These are phyloP conservation scores for Tribolium madens DNA, from an alignment of 1,140 invertebrate species.

Conservation along the genomic window DNA sequence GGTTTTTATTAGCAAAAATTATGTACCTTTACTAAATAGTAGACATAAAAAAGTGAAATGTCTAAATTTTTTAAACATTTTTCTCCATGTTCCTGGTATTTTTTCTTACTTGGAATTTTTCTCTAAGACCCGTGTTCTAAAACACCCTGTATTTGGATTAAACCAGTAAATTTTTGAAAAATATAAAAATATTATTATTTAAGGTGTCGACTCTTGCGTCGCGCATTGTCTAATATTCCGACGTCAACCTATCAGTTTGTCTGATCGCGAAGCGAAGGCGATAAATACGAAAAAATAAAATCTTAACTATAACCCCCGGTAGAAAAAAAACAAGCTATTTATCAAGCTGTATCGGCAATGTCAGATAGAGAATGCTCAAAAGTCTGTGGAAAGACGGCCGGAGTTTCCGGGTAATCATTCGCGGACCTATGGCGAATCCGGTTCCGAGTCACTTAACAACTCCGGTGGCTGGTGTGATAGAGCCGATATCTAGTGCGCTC, in stretches of 20 bases:
- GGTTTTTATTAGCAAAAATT: too few species aligned
- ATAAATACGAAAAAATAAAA: slow-evolving; percentile 47
- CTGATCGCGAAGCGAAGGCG: slow-evolving; percentile 29
- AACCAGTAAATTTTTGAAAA: too few species aligned
- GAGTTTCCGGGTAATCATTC: slow-evolving; percentile 54
- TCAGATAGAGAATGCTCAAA: slow-evolving; percentile 49
- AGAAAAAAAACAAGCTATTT: slow-evolving; percentile 48
- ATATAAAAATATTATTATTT: too few species aligned
- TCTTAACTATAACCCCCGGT: slow-evolving; percentile 36
- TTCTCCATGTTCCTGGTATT: too few species aligned
- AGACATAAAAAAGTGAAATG: too few species aligned
- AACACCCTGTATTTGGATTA: too few species aligned
- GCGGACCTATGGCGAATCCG: slow-evolving; percentile 48
- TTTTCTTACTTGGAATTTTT: too few species aligned
- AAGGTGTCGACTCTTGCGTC: neutral
- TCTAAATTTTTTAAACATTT: too few species aligned
- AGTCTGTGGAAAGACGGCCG: slow-evolving; percentile 51
- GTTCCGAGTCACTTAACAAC: slow-evolving; percentile 53
- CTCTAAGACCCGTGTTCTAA: too few species aligned
- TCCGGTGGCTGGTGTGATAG: slow-evolving; percentile 44
- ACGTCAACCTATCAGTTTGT: slow-evolving; percentile 40
- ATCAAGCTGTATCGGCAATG: slow-evolving; percentile 49
- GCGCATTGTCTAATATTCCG: slow-evolving; percentile 3
- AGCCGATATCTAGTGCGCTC: slow-evolving; percentile 16
- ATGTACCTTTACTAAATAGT: too few species aligned